A percentile compares a stretch with the other conserved stretches of the same genome.
Evolutionary conservation across 2,888 invertebrate species (phyloP).

Genomic region (Capitulum mitella): DNA sequence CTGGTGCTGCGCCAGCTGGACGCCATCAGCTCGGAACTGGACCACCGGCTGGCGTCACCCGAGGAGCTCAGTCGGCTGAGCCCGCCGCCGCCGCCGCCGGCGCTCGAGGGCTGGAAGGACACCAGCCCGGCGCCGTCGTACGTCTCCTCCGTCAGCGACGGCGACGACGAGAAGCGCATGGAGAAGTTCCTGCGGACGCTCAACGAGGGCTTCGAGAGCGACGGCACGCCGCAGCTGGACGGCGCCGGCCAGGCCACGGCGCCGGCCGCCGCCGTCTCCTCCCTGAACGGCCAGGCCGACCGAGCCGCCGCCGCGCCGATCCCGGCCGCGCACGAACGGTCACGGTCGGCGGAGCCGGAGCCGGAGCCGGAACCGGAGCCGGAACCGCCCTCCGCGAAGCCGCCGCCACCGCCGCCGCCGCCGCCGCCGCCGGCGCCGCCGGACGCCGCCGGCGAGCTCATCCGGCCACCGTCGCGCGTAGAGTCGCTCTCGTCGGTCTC

Average conservation of each 20-base stretch:
- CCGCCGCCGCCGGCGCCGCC: background rate
- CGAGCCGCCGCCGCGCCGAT: too few relatives aligned
- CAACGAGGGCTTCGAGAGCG: conserved; percentile 7
- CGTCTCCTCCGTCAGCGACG: background rate
- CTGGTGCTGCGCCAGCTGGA: conserved; percentile 9
- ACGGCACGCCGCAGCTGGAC: background rate
- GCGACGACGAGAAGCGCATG: background rate
- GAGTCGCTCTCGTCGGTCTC: conserved; percentile 1
- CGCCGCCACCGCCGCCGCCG: background rate
- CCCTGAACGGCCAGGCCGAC: too few relatives aligned
- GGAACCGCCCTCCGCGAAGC: too few relatives aligned
- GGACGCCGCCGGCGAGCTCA: background rate
- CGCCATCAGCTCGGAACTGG: conserved; percentile 4
- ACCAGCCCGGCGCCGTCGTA: background rate
- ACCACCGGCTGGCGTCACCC: background rate
- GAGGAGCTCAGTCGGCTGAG: conserved; percentile 12
- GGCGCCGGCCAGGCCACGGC: background rate
- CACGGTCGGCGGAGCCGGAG: too few relatives aligned
- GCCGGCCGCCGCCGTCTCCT: background rate
- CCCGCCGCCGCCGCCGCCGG: conserved; percentile 7
- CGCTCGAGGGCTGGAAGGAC: conserved; percentile 12
- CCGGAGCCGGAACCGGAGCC: too few relatives aligned
- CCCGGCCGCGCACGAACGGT: too few relatives aligned
- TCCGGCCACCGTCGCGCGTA: background rate
- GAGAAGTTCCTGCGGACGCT: conserved; percentile 2